phyloP scores from a whole-genome alignment of 2,888 invertebrate genomes.

The Ophonus ardosiacus region DNA sequence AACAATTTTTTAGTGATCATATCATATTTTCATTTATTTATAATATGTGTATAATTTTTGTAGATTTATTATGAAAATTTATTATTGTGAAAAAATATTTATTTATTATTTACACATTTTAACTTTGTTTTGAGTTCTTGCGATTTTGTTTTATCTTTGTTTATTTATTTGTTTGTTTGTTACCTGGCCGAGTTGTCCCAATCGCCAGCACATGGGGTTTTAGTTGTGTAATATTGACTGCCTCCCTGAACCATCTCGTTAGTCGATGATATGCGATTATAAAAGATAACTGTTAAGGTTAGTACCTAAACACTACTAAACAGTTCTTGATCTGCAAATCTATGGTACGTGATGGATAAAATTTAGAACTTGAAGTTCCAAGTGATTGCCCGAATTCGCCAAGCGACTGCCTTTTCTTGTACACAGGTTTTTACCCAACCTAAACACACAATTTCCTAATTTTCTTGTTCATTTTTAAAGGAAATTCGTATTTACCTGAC shows the following conservation, averaged over 20 bases:
- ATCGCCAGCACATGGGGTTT: constrained; percentile 64
- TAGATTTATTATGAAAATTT: no score
- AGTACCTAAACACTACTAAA: constrained; percentile 48
- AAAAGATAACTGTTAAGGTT: constrained; percentile 20
- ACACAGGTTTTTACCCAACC: constrained; percentile 89
- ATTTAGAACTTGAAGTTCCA: constrained; percentile 90
- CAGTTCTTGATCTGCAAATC: constrained; percentile 68
- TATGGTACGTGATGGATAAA: constrained; percentile 92
- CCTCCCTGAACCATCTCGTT: constrained; percentile 74
- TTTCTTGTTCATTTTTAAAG: constrained; percentile 41
- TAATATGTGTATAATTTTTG: no score
- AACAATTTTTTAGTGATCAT: no score
- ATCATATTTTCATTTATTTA: no score
- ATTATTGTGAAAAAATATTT: no score
- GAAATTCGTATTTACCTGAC: constrained; percentile 71
- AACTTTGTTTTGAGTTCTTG: neutral
- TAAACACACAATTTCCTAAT: constrained; percentile 74
- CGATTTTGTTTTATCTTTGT: neutral
- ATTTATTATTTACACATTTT: no score
- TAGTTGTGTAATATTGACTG: constrained; percentile 65
- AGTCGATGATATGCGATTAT: constrained; percentile 56
- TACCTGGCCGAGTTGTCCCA: constrained; percentile 71
- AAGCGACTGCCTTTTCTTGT: constrained; percentile 90
- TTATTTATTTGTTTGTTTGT: constrained; percentile 59
- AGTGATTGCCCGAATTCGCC: constrained; percentile 90